Evolutionary conservation across 1,140 invertebrate species (phyloP), one percentile per base, ranked within the genome.

Genomic region (Magallana gigas): DNA sequence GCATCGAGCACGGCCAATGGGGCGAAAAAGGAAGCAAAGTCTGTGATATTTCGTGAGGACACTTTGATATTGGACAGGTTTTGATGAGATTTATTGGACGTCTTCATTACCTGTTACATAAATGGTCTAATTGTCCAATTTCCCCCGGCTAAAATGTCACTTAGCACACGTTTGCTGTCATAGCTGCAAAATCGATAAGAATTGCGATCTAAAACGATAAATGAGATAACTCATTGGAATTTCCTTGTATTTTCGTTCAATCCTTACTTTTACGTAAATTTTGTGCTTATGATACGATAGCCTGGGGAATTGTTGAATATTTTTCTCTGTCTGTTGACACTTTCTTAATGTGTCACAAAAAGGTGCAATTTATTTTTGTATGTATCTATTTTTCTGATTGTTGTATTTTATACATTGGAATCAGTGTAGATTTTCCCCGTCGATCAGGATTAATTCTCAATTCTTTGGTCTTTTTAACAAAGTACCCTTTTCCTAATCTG

Each of bases 41-140:
- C 68, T 76, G 23, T 23, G 68, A 76, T 76, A 76, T 18, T 76
- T 76, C 23, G 68, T 76, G 68, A 36, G 64, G 18, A 71, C 64
- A 1, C 36, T 64, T 64, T 76, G 68, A 29, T 29, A 76, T 76
- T 18, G 23, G 68, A 23, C 68, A 76, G 68, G 68, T 76, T 14
- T 23, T 18, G 68, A 76, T 76, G 68, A 76, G 23, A 76, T 23
- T 76, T 23, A 29, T 76, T 76, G 23, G 68, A 12, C 36, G 68
- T 76, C 23, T 76, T 76, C 11, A 76, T 76, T 18, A 76, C 68
- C 23, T 76, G 68, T 76, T 29, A 71, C 11, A 29, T 64, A 64
- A 16, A 64, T 12, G 23, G 23, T 76, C 23, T 76, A 76, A 76
- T 76, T 76, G 68, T 76, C 23, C 23, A 76, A 76, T 76, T 76